Percentiles rank a stretch among this genome's conserved stretches.
Evolutionary conservation across 2,888 invertebrate species (phyloP).

Genomic region (Pediacus dermestoides): DNA sequence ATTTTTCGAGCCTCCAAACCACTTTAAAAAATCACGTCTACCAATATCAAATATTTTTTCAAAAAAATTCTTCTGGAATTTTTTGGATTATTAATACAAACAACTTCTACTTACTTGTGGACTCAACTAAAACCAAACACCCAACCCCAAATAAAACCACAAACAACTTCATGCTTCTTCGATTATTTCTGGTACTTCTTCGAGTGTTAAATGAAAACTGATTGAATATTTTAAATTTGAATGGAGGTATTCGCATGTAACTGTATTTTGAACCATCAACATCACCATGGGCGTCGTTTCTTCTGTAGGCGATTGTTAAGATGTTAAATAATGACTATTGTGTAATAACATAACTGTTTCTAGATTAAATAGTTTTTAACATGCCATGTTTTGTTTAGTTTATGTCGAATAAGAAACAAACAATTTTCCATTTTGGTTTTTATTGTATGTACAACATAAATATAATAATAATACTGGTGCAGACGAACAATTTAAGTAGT

Average conservation of each 20-base stretch:
- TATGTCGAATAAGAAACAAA: too few species aligned
- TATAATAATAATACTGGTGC: slow-evolving; percentile 3
- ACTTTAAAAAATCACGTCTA: too few species aligned
- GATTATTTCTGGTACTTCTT: too few species aligned
- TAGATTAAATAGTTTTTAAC: too few species aligned
- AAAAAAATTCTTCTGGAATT: background rate
- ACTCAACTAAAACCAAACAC: slow-evolving; percentile 7
- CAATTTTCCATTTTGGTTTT: too few species aligned
- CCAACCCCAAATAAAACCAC: slow-evolving; percentile 2
- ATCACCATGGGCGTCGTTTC: slow-evolving; percentile 19
- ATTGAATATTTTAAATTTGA: slow-evolving; percentile 17
- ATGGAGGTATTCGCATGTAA: slow-evolving; percentile 22
- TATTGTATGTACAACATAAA: slow-evolving; percentile 5
- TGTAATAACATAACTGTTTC: too few species aligned
- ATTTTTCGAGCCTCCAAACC: too few species aligned
- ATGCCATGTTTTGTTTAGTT: too few species aligned
- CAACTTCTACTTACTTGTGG: slow-evolving; percentile 7
- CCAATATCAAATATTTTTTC: too few species aligned
- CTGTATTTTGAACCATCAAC: slow-evolving; percentile 26
- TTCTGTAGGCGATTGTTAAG: too few species aligned
- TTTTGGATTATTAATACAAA: background rate
- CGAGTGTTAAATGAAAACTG: slow-evolving; percentile 14
- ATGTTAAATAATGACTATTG: too few species aligned
- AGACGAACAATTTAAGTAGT: too few species aligned
- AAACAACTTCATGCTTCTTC: slow-evolving; percentile 1